Conservation (phyloP, 2,888 invertebrate genomes). For the Drosophila melanocephala region DNA sequence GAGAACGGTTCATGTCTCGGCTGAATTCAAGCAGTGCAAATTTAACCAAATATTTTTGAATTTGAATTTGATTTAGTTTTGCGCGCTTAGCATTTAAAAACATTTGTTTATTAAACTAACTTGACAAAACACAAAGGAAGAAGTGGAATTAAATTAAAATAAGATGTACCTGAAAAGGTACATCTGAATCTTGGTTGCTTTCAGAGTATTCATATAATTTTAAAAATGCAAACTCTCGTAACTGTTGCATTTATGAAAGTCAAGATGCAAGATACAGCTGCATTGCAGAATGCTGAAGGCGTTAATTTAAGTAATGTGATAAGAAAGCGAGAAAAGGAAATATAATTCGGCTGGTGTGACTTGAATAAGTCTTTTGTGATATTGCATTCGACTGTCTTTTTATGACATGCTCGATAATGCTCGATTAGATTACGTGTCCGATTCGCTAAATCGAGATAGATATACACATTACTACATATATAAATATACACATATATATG, state of each 20-base stretch:
- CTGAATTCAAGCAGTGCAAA: conserved; percentile 12
- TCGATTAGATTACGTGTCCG: conserved; percentile 62
- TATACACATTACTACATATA: conserved; percentile 1
- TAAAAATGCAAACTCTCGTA: background rate
- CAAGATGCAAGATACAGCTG: conserved; percentile 13
- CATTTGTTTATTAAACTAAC: background rate
- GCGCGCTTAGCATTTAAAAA: background rate
- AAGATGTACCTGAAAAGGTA: background rate
- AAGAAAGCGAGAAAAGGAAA: conserved; percentile 49
- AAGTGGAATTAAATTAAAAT: background rate
- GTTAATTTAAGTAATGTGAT: conserved; percentile 68
- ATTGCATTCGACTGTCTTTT: conserved; percentile 51
- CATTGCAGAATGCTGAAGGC: conserved; percentile 21
- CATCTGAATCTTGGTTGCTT: background rate
- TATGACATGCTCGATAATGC: conserved; percentile 38
- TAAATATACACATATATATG: background rate
- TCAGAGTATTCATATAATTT: background rate
- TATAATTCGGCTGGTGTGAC: conserved; percentile 26
- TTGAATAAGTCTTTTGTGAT: conserved; percentile 28
- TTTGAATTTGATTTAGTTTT: background rate
- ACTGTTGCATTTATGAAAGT: conserved; percentile 7
- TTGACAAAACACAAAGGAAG: background rate
- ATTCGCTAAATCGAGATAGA: conserved; percentile 12
- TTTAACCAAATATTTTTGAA: background rate
- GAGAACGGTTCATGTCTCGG: conserved; percentile 6